Evolutionary conservation across 2,113 vertebrate genomes (phyloP), one percentile per base, ranked within the genome.

Genomic region (Stomatorhinus ivindoensis): DNA sequence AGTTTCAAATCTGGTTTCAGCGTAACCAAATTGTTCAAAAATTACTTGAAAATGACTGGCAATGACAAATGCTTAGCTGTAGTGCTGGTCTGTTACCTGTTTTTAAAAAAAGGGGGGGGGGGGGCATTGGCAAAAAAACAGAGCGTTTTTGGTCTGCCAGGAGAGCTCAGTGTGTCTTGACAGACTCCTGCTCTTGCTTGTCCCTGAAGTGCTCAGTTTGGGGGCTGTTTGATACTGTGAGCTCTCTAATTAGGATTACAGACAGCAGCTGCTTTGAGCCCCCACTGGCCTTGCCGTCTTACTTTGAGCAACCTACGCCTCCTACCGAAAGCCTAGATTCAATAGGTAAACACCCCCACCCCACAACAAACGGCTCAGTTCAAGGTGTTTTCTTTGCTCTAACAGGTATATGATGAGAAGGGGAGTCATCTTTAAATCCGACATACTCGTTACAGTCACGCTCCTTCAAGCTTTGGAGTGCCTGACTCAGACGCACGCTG

Each of bases 171-270:
- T 39, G 50, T 89, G 39, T n/a, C 50, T 61, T 80, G 82, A 82
- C 88, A 53, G 82, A 17, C 51, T 61, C 39, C 83, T 24, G 3
- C 48, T 21, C 76, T 53, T 19, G 15, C 24, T 17, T 39, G 51
- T 86, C 51, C 51, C 35, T 44, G 48, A 84, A 89, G 51, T 55
- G 82, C 39, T 85, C 53, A 13, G 82, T 86, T 47, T 86, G 46
- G 39, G 55, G 89, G 44, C 50, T 46, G 83, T 86, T 65, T 89
- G 44, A 48, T 65, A 58, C 47, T 42, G 31, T 42, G 17, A 17
- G 21, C 31, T 42, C 61, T 87, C 58, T 73, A 89, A 87, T 76
- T 87, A 87, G 58, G 47, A 55, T 76, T 87, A 76, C 19, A 89
- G 55, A 44, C 84, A 76, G 69, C 65, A 61, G 85, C 61, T 87